Base-by-base conservation (phyloP, 2,888 invertebrate species). In the Rotaria socialis region DNA sequence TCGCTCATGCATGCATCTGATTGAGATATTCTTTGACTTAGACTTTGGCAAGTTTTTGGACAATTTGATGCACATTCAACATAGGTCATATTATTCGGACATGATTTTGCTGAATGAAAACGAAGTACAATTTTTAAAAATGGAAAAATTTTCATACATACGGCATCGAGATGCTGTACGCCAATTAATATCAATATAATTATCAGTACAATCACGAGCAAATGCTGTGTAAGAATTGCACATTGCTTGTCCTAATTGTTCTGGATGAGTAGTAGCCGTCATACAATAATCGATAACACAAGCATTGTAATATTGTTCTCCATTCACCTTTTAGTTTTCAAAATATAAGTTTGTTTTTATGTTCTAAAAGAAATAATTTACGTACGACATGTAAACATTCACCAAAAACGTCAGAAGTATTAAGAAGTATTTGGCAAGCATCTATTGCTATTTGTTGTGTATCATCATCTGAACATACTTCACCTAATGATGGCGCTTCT, bases 161-260 rank as follows among this genome's bases (percentile, higher is more conserved):
- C 96, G 95, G 90, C 96, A 96, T 84, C 94, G 93, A 16, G 94
- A 93, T 27, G 93, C 92, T 89, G 94, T 94, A 85, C 96, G 93
- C 96, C 96, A 96, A 75, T 93, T 93, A 84, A 93, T 92, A 89
- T 94, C 92, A 86, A 93, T 91, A 27, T 85, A 85, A 41, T 84
- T 52, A 10, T 86, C 22, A 10, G 87, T 86, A 89, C 96, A 96
- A 8, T 84, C 84, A 16, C 84, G 84, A 14, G 84, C 47, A 4
- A 84, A 84, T 47, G 84, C 84, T 14, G 47, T 27, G 14, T 50
- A 84, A 5, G 84, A 24, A 84, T 47, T 50, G 10, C 84, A 84
- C 11, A 84, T 27, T 8, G 84, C 84, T 16, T n/a, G 3, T 16
- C 41, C n/a, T n/a, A 52, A 14, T 52, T 47, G 35, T 41, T 84